Conservation (phyloP, 2,797 vertebrate genomes). For the Meda fulgida region DNA sequence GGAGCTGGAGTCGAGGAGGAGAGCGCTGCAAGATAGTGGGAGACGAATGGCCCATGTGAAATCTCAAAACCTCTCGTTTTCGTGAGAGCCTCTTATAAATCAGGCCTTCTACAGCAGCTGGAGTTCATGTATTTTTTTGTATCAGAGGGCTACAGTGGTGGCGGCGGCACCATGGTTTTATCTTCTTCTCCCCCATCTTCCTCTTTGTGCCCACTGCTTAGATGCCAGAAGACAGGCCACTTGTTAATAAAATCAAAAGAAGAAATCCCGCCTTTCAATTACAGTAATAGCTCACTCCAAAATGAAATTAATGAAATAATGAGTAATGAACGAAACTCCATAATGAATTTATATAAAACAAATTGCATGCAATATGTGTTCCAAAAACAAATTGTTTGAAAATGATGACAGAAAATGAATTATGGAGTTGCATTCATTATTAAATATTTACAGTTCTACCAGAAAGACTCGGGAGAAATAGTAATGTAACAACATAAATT, state of each 20-base stretch:
- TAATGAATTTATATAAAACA: not conserved
- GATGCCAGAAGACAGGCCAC: not conserved
- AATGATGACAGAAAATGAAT: not conserved
- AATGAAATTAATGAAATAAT: not conserved
- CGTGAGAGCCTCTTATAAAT: conserved; percentile 39
- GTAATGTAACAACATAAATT: too few species aligned
- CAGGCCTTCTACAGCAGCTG: conserved; percentile 23
- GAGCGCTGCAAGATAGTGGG: conserved; percentile 16
- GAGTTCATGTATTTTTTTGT: conserved; percentile 39
- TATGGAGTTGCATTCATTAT: not conserved
- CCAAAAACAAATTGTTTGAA: not conserved
- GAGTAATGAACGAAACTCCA: not conserved
- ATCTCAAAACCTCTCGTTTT: conserved; percentile 32
- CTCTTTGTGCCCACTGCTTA: not conserved
- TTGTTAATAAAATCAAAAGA: not conserved
- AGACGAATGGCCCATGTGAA: conserved; percentile 35
- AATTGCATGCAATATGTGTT: too few species aligned
- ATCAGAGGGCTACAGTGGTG: conserved; percentile 9
- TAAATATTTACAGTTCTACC: too few species aligned
- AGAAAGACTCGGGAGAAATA: too few species aligned
- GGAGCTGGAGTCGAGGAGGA: conserved; percentile 8
- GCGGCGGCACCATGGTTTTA: conserved; percentile 1
- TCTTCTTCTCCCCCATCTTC: not conserved
- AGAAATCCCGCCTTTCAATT: not conserved
- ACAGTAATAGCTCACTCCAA: not conserved